These are phyloP conservation scores for Promerops cafer DNA, from an alignment of 2,113 vertebrate genomes.

Conservation along the genomic window DNA sequence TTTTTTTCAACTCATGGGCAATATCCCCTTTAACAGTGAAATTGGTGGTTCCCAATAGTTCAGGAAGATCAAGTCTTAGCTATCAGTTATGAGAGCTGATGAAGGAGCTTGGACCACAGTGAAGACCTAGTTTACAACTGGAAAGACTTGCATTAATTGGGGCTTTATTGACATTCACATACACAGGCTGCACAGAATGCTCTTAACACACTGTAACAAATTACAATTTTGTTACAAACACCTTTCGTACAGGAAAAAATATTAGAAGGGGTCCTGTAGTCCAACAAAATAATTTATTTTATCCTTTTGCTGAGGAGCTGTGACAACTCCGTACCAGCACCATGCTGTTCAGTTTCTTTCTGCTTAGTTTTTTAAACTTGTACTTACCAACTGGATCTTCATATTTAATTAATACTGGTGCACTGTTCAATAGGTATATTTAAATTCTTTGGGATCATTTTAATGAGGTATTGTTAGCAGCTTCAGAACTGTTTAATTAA, in stretches of 20 bases:
- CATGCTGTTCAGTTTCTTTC: neutral
- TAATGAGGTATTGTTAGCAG: slow-evolving; percentile 13
- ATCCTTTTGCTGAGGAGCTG: neutral
- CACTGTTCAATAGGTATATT: neutral
- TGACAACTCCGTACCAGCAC: neutral
- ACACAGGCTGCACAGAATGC: neutral
- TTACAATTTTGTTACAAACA: neutral
- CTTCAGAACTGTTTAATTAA: slow-evolving; percentile 26
- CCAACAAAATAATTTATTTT: neutral
- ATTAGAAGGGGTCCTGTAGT: neutral
- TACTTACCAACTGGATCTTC: neutral
- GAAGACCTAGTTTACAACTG: neutral
- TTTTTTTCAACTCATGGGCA: neutral
- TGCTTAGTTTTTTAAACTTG: neutral
- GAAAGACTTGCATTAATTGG: neutral
- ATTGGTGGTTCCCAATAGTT: neutral
- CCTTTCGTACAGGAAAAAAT: neutral
- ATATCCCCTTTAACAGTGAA: neutral
- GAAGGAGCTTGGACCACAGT: neutral
- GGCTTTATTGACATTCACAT: neutral
- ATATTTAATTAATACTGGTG: neutral
- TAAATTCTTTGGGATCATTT: neutral
- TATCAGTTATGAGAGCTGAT: neutral
- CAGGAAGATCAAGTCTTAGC: neutral
- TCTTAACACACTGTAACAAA: neutral